Base-by-base conservation (phyloP, 1,140 invertebrate genomes). In the Gryon sp. region DNA sequence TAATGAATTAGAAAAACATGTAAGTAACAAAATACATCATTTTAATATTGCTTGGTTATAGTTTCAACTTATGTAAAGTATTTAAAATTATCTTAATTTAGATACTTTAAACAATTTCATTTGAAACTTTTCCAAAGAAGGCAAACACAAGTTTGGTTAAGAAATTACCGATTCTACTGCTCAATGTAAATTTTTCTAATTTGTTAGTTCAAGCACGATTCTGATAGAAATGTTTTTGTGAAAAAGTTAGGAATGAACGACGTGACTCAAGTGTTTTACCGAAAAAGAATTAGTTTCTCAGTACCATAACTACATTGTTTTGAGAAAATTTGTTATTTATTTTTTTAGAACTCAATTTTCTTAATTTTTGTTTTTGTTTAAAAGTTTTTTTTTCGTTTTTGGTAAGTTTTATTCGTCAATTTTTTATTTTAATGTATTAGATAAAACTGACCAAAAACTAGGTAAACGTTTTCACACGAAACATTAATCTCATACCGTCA, bases 171-270 rank as follows among this genome's bases (percentile, higher is more conserved):
- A 7, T 24, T 4, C 7, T 4, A 46, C 15, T 55, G 11, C 32
- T 66, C 16, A 50, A 3, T 68, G 53, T 69, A 50, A 32, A 28
- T 15, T 60, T 70, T 60, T 70, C 46, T 70, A 24, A 45, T 70
- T 45, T 48, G 66, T 70, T 70, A 53, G 53, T 70, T 70, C 66
- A 52, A 38, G 36, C 45, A 52, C 26, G 46, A 68, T 9, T 20
- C n/a, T 18, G 8, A 20, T 20, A 14, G 7, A 30, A 5, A 52
- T 59, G 65, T 59, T 59, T 52, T 59, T 59, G 65, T 69, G 53
- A 59, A 59, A 69, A 69, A 52, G 65, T 59, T 68, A 50, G 19
- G n/a, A n/a, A 40, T 50, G 30, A 28, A 15, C 5, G 11, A 11
- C 19, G 40, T 11, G 14, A 60, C 30, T 45, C 11, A 24, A 38